Percentiles rank a stretch among this genome's conserved stretches.
Conservation (phyloP, 1,140 invertebrate species). For the Drosophila repleta region DNA sequence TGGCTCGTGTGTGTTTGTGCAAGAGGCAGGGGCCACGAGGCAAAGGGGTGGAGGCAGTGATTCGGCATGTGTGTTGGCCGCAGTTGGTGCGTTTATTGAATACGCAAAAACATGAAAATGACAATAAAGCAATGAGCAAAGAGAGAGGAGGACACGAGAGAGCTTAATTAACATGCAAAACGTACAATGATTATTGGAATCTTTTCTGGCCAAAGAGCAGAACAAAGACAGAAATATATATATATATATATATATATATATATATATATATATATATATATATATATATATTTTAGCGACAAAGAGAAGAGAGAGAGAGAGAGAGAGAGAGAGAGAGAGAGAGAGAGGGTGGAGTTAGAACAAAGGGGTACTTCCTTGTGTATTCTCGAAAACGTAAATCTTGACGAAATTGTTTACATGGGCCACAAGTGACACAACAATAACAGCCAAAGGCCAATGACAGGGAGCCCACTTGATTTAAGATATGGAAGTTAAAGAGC, state of each 20-base stretch:
- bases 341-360: neutral
- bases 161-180: constrained; percentile 78
- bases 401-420: constrained; percentile 39
- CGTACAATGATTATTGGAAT: constrained; percentile 74
- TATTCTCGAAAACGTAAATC: constrained; percentile 31
- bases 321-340: neutral
- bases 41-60: neutral
- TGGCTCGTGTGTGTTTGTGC: constrained; percentile 2
- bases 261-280: no score
- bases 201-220: constrained; percentile 28
- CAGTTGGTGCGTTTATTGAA: constrained; percentile 68
- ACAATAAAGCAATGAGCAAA: constrained; percentile 63
- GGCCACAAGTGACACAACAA: constrained; percentile 26
- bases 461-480: constrained; percentile 23
- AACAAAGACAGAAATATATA: no score
- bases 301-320: no score
- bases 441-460: constrained; percentile 32
- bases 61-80: constrained; percentile 26
- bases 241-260: no score
- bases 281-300: no score
- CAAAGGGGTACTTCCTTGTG: neutral
- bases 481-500: constrained; percentile 20
- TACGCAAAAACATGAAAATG: constrained; percentile 75
- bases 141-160: constrained; percentile 26
- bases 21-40: neutral